Conservation (phyloP, 2,113 vertebrate genomes). For the Cyanoderma ruficeps region DNA sequence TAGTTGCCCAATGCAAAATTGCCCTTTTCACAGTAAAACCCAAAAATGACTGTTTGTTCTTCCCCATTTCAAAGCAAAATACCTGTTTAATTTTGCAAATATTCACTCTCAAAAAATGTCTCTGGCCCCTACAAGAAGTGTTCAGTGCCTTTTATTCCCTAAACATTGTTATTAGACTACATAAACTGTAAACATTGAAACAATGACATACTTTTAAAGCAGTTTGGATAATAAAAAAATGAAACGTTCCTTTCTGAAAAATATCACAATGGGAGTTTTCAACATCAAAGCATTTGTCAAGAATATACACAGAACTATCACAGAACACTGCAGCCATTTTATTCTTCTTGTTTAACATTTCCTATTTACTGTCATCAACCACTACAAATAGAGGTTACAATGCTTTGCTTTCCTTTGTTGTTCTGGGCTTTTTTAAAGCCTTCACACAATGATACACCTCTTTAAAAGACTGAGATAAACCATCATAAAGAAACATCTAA, state of each 20-base stretch:
- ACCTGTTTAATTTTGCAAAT: neutral
- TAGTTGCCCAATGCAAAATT: neutral
- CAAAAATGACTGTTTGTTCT: neutral
- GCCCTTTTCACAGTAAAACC: neutral
- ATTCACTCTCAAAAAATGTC: neutral
- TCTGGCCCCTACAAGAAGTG: neutral
- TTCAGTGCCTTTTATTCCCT: neutral
- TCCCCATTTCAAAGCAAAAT: neutral
- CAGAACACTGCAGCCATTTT: slow-evolving; percentile 6
- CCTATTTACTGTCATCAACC: slow-evolving; percentile 25
- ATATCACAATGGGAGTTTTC: neutral
- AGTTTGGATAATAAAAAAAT: slow-evolving; percentile 24
- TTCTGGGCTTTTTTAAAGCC: neutral
- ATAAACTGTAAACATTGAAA: slow-evolving; percentile 9
- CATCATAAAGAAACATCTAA: slow-evolving; percentile 1
- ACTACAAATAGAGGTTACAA: slow-evolving; percentile 14
- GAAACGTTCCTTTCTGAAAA: neutral
- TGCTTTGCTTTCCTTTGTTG: neutral
- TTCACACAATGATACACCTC: neutral
- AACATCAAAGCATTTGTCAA: slow-evolving; percentile 24
- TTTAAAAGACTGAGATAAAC: slow-evolving; percentile 32
- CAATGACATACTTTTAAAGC: neutral
- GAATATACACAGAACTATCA: neutral
- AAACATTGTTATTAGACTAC: neutral
- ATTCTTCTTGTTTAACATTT: slow-evolving; percentile 40